Evolutionary conservation across 2,113 vertebrate species (phyloP), one percentile per base, ranked within the genome.

Genomic region (Oncorhynchus tshawytscha): DNA sequence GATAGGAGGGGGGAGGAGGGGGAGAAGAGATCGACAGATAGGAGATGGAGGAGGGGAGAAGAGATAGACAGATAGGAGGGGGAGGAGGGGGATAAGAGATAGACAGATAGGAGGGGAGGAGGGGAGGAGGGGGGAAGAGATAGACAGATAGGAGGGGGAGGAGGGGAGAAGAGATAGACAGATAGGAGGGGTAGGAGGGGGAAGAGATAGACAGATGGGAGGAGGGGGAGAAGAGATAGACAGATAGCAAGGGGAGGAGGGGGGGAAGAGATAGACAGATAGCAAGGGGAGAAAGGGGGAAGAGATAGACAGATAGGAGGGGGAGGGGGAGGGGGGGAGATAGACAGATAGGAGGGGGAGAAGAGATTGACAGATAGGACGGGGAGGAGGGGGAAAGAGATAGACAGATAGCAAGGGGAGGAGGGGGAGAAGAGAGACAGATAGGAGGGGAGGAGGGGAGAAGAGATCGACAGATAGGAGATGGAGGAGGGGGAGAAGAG

Each of bases 181-280:
- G 25, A 25, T 25, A 25, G 25, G 25, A 25, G 25, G 2, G 1
- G 62, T 74, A 84, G 86, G 18, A 71, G 24, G 24, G 24, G 24
- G 77, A 39, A 66, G 24, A 49, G 88, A 83, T 82, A 81, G 54
- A 82, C 80, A 87, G 87, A 83, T 25, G 2, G 75, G 72, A 31
- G 62, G 31, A 8, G 2, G 20, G 51, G 15, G 29, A 60, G 51
- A 31, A 34, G 67, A 67, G 20, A 29, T 13, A 12, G 67, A 82
- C 79, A 86, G 86, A 83, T 89, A 82, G 89, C 83, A 88, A 82
- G 88, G 25, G 25, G 25, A 25, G 25, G 25, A 0, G 25, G 25
- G 25, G 73, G 60, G 77, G 62, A 69, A 79, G 77, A 79, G 70
- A 86, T 79, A 72, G 54, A 80, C 27, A 29, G 75, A 78, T 65